Evolutionary conservation across 2,888 invertebrate genomes (phyloP).

Genomic region (Nowickia ferox): DNA sequence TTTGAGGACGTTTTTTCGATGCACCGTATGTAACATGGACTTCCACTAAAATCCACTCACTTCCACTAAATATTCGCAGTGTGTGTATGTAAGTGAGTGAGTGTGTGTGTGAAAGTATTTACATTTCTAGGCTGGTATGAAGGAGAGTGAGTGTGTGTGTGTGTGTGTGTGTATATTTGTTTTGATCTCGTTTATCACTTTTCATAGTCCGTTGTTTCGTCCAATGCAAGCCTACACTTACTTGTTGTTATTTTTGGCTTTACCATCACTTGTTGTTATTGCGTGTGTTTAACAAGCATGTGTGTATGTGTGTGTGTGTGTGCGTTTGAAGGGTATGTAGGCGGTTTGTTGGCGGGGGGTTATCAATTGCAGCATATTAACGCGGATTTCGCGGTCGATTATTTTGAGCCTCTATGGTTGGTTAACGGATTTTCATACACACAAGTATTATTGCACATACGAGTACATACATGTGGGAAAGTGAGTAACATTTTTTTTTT

Average conservation of each 20-base stretch:
- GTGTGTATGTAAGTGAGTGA: too few relatives aligned
- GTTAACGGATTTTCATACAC: constrained; percentile 71
- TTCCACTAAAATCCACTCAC: constrained; percentile 24
- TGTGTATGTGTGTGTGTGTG: constrained; percentile 20
- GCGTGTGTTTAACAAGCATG: constrained; percentile 34
- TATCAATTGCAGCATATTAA: constrained; percentile 78
- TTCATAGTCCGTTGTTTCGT: constrained; percentile 68
- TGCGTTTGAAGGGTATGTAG: constrained; percentile 36
- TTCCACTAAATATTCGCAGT: background rate
- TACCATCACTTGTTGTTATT: constrained; percentile 58
- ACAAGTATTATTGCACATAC: constrained; percentile 9
- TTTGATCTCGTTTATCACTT: constrained; percentile 63
- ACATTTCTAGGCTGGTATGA: constrained; percentile 22
- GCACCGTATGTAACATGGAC: constrained; percentile 19
- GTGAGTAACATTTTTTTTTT: constrained; percentile 21
- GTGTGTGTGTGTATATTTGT: constrained; percentile 23
- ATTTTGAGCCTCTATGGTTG: constrained; percentile 74
- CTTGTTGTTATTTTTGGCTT: constrained; percentile 12
- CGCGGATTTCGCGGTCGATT: constrained; percentile 80
- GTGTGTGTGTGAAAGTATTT: constrained; percentile 42
- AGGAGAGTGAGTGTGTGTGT: background rate
- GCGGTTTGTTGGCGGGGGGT: constrained; percentile 51
- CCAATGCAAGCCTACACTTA: constrained; percentile 54
- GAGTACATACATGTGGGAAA: constrained; percentile 37
- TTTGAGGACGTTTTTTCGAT: constrained; percentile 45